phyloP scores from a whole-genome alignment of 2,888 invertebrate genomes.

The Aphidoletes aphidimyza region DNA sequence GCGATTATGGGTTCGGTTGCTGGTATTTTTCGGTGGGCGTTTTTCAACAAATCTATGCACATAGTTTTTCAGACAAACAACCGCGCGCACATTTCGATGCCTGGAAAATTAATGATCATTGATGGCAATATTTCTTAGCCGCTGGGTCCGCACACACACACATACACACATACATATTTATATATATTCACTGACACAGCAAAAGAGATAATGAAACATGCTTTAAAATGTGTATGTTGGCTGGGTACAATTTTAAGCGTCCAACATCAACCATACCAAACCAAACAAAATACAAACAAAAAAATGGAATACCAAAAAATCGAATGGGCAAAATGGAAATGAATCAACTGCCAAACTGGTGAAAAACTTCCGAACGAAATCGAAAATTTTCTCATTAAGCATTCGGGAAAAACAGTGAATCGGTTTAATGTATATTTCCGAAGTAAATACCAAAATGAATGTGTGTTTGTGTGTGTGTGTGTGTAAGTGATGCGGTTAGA shows the following conservation, averaged over 20 bases:
- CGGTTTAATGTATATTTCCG: not conserved
- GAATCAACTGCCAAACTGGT: not conserved
- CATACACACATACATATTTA: too few relatives aligned
- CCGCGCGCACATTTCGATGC: not conserved
- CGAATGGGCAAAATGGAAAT: not conserved
- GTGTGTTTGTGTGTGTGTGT: too few relatives aligned
- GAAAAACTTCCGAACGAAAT: not conserved
- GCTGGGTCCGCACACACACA: not conserved
- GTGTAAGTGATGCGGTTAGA: not conserved
- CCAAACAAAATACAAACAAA: not conserved
- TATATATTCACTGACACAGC: too few relatives aligned
- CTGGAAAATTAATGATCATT: slow-evolving; percentile 3
- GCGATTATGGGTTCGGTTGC: not conserved
- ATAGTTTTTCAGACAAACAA: slow-evolving; percentile 34
- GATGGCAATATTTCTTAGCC: slow-evolving; percentile 7
- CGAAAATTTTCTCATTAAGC: slow-evolving; percentile 9
- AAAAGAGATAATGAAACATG: slow-evolving; percentile 34
- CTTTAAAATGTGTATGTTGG: not conserved
- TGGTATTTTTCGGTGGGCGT: not conserved
- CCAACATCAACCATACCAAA: too few relatives aligned
- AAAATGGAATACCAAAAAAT: not conserved
- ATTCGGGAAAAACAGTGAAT: not conserved
- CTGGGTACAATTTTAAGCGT: too few relatives aligned
- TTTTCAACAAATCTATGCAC: not conserved
- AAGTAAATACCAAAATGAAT: not conserved